phyloP scores from a whole-genome alignment of 30 jellyfish, hydroid and myxozoan genomes.

The Hydractinia echinata region DNA sequence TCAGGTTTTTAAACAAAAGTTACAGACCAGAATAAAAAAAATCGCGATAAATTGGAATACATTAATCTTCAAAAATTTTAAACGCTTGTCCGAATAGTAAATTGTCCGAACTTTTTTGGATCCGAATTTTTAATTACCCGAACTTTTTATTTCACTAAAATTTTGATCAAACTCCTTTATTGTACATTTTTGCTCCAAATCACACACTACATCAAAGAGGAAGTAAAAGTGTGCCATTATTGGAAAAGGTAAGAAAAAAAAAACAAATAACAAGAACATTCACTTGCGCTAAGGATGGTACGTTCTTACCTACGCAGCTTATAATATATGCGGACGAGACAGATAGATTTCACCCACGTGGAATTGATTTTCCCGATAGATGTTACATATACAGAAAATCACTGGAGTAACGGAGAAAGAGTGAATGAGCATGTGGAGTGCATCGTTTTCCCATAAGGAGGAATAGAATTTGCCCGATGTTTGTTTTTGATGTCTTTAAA shows the following conservation, averaged over 20 bases:
- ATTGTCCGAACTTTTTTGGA: too few species aligned
- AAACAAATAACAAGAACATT: not conserved
- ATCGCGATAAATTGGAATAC: too few species aligned
- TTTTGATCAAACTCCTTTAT: too few species aligned
- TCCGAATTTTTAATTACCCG: too few species aligned
- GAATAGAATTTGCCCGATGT: not conserved
- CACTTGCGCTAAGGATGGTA: too few species aligned
- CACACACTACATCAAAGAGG: not conserved
- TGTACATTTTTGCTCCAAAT: not conserved
- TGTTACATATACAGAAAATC: not conserved
- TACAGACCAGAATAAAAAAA: too few species aligned
- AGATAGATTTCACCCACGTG: not conserved
- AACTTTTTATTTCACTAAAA: not conserved
- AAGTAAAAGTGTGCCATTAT: too few species aligned
- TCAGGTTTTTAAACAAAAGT: too few species aligned
- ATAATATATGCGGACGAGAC: not conserved
- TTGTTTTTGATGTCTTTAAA: not conserved
- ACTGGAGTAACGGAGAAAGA: conserved; percentile 7
- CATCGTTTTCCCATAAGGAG: not conserved
- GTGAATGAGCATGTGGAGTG: not conserved
- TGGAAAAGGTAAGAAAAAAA: conserved; percentile 6
- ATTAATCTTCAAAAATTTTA: too few species aligned
- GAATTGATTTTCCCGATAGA: not conserved
- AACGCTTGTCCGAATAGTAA: too few species aligned
- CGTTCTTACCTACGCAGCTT: conserved; percentile 7